A percentile compares a stretch with the other conserved stretches of the same genome.
These are phyloP conservation scores for Theodoxus fluviatilis DNA, from an alignment of 2,888 invertebrate genomes.

Conservation along the genomic window DNA sequence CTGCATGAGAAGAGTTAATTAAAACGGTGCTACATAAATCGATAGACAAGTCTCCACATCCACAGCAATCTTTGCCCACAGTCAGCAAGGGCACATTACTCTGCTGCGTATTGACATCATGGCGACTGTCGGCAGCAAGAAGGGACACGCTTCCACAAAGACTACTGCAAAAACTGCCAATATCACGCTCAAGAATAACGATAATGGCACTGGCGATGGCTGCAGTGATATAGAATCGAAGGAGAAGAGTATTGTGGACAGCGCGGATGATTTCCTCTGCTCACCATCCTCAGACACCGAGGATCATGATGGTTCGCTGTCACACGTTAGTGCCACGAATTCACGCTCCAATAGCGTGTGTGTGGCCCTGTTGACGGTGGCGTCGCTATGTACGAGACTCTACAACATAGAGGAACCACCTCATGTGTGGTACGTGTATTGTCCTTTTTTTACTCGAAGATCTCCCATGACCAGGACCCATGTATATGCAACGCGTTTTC, in stretches of 20 bases:
- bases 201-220: too few relatives aligned
- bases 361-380: slow-evolving; percentile 37
- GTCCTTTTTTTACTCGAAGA: slow-evolving; percentile 18
- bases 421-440: slow-evolving; percentile 83
- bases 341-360: slow-evolving; percentile 35
- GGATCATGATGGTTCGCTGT: neutral
- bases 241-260: neutral
- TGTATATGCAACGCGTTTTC: too few relatives aligned
- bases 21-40: too few relatives aligned
- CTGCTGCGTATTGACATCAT: too few relatives aligned
- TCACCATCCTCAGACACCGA: neutral
- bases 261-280: neutral
- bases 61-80: too few relatives aligned
- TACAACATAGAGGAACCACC: slow-evolving; percentile 90
- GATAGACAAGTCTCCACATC: too few relatives aligned
- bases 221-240: neutral
- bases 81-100: too few relatives aligned
- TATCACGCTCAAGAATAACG: too few relatives aligned
- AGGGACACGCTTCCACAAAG: too few relatives aligned
- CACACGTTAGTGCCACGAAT: neutral
- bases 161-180: too few relatives aligned
- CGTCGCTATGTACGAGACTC: slow-evolving; percentile 80
- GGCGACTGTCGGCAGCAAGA: too few relatives aligned
- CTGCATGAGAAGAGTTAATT: too few relatives aligned
- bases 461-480: neutral